These are phyloP conservation scores for Heteromurus nitidus DNA, from an alignment of 2,888 invertebrate species.

Conservation along the genomic window DNA sequence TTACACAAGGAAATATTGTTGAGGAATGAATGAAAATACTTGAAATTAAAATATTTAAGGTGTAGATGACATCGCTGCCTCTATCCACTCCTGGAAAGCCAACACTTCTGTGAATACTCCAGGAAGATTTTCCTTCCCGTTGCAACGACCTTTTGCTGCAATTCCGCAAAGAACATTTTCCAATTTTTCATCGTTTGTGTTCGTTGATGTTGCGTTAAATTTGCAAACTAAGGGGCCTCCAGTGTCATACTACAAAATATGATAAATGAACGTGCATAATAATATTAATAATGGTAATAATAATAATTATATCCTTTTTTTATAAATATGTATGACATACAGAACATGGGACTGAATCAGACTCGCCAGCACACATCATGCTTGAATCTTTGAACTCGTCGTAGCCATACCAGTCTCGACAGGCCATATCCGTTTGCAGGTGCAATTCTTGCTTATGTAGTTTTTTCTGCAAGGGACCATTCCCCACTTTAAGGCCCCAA, in stretches of 20 bases:
- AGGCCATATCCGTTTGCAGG: not conserved
- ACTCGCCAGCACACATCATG: slow-evolving; percentile 41
- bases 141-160: slow-evolving; percentile 18
- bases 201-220: not conserved
- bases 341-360: slow-evolving; percentile 22
- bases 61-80: not conserved
- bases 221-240: slow-evolving; percentile 40
- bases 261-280: not conserved
- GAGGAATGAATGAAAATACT: not conserved
- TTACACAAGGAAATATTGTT: not conserved
- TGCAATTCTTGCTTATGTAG: slow-evolving; percentile 5
- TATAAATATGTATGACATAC: slow-evolving; percentile 8
- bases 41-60: not conserved
- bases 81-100: slow-evolving; percentile 14
- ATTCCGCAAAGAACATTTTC: slow-evolving; percentile 38
- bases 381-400: not conserved
- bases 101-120: slow-evolving; percentile 30
- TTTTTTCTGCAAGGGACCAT: slow-evolving; percentile 23
- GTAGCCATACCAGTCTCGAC: not conserved
- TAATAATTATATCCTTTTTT: not conserved
- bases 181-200: not conserved
- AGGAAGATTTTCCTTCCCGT: slow-evolving; percentile 2
- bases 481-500: slow-evolving; percentile 27
- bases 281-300: not conserved
- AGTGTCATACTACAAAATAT: slow-evolving; percentile 33